Percentiles rank a stretch among this genome's conserved stretches.
Evolutionary conservation across 2,888 invertebrate species (phyloP).

Genomic region (Agrotis segetum): DNA sequence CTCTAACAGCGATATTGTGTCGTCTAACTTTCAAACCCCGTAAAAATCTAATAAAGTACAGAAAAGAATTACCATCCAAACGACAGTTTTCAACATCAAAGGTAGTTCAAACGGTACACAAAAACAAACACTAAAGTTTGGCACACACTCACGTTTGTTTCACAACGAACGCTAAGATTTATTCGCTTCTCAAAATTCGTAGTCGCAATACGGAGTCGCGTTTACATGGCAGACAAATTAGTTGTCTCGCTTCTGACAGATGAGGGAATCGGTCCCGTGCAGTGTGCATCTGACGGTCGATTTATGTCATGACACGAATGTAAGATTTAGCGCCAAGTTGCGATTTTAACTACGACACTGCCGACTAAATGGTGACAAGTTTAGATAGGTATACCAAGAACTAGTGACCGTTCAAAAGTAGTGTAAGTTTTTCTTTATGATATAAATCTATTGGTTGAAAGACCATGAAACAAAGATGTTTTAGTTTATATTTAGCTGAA

Average conservation of each 20-base stretch:
- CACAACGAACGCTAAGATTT: slow-evolving; percentile 69
- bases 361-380: slow-evolving; percentile 30
- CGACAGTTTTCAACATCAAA: slow-evolving; percentile 13
- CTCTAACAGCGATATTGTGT: neutral
- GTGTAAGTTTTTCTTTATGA: too few species aligned
- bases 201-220: slow-evolving; percentile 73
- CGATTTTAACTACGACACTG: slow-evolving; percentile 68
- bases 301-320: slow-evolving; percentile 73
- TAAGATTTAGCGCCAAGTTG: slow-evolving; percentile 70
- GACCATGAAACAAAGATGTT: too few species aligned
- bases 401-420: too few species aligned
- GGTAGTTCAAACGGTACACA: slow-evolving; percentile 25
- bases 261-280: slow-evolving; percentile 73
- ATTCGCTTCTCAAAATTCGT: slow-evolving; percentile 74
- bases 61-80: slow-evolving; percentile 5
- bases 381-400: slow-evolving; percentile 14
- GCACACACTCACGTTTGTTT: slow-evolving; percentile 61
- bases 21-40: neutral
- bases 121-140: slow-evolving; percentile 59
- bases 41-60: neutral
- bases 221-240: slow-evolving; percentile 84
- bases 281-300: slow-evolving; percentile 74
- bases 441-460: too few species aligned
- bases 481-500: too few species aligned
- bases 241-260: slow-evolving; percentile 83